These are phyloP conservation scores for Trichopria drosophilae DNA, from an alignment of 2,888 invertebrate genomes.

Conservation along the genomic window DNA sequence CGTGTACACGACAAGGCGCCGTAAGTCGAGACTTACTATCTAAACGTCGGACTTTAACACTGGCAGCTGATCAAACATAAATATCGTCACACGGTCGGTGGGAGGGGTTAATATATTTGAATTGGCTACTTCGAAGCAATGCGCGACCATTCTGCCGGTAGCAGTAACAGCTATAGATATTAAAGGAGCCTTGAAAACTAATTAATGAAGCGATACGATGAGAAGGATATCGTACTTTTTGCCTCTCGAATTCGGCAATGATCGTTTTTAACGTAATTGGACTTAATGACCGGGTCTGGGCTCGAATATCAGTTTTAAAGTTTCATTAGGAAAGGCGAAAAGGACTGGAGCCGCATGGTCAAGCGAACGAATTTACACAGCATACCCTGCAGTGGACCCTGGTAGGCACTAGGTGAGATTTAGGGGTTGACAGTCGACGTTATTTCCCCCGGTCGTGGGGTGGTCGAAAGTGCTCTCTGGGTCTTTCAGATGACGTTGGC, in stretches of 20 bases:
- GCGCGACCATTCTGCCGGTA: conserved; percentile 15
- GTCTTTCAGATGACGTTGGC: conserved; percentile 27
- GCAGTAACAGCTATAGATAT: too few relatives aligned
- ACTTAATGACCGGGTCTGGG: neutral
- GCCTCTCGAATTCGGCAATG: too few relatives aligned
- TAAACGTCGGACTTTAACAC: too few relatives aligned
- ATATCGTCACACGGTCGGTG: conserved; percentile 42
- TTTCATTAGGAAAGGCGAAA: neutral
- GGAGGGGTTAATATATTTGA: conserved; percentile 49
- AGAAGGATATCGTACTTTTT: too few relatives aligned
- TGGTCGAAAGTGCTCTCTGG: neutral
- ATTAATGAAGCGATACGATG: too few relatives aligned
- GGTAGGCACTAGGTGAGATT: conserved; percentile 33
- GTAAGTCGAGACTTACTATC: too few relatives aligned
- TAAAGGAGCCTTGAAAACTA: too few relatives aligned
- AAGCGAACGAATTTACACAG: neutral
- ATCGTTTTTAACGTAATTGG: neutral
- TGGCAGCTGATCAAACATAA: conserved; percentile 53
- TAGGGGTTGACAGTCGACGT: conserved; percentile 34
- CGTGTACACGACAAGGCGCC: too few relatives aligned
- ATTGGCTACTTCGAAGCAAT: too few relatives aligned
- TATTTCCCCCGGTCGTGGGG: conserved; percentile 27
- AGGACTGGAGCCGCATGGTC: neutral
- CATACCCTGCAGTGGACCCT: conserved; percentile 14
- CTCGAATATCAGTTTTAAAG: neutral